phyloP scores from a whole-genome alignment of 2,888 invertebrate genomes.

The Dastarcus helophoroides region DNA sequence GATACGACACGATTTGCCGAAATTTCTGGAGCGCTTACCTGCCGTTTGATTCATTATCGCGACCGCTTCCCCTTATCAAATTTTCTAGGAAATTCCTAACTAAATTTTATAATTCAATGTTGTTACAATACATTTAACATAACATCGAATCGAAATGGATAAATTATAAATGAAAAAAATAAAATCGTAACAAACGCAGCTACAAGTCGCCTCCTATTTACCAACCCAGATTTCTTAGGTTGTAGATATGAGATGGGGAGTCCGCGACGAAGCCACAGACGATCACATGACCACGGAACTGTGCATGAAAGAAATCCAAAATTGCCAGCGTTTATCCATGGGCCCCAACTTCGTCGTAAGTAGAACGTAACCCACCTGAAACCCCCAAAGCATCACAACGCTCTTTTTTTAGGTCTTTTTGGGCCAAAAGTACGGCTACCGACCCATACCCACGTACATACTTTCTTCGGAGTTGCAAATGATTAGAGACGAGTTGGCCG shows the following conservation, averaged over 20 bases:
- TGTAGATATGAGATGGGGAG: conserved; percentile 98
- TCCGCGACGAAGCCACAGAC: conserved; percentile 94
- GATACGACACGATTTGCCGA: too few relatives aligned
- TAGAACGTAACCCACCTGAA: conserved; percentile 7
- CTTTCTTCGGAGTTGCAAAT: conserved; percentile 81
- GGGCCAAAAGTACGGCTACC: conserved; percentile 96
- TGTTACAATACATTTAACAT: too few relatives aligned
- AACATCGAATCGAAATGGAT: too few relatives aligned
- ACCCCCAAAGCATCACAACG: conserved; percentile 1
- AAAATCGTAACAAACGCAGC: too few relatives aligned
- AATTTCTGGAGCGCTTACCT: too few relatives aligned
- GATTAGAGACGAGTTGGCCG: conserved; percentile 73
- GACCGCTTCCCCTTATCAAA: too few relatives aligned
- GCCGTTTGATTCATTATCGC: too few relatives aligned
- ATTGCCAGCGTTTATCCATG: conserved; percentile 93
- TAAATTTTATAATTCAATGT: too few relatives aligned
- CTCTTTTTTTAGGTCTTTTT: conserved; percentile 65
- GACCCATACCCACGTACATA: conserved; percentile 94
- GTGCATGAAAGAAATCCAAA: conserved; percentile 96
- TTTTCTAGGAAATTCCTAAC: too few relatives aligned
- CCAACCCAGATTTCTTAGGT: conserved; percentile 67
- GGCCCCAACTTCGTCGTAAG: conserved; percentile 92
- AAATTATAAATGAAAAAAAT: too few relatives aligned
- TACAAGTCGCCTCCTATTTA: too few relatives aligned
- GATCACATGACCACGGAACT: conserved; percentile 99